Evolutionary conservation across 2,888 invertebrate species (phyloP), one percentile per base, ranked within the genome.

Genomic region (Iselma pallidipennis): DNA sequence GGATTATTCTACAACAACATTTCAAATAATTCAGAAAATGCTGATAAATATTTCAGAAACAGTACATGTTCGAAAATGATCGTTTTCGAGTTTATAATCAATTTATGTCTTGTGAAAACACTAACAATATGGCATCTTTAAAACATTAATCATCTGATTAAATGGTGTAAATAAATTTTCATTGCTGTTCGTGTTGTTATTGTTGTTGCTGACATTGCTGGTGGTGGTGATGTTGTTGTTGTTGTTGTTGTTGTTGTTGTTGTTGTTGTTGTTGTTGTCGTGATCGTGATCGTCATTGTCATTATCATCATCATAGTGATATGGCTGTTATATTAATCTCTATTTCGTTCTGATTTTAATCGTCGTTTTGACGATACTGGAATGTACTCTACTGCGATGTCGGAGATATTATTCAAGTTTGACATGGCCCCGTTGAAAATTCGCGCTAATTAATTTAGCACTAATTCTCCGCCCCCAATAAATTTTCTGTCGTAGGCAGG

Each of bases 1-100:
- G 59, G 59, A 63, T 63, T 56, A 63, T 59, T 29, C 37, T 5
- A 25, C 51, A 49, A 49, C 52, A 42, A 57, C 58, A 58, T 50
- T 45, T 37, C 55, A 45, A 52, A 63, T 59, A 63, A 59, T 59
- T 56, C 56, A 55, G 45, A 33, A 48, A 31, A 19, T n/a, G n/a
- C 1, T 33, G 19, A 48, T 62, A 55, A 62, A 62, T 59, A 58
- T 55, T 55, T 56, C 33, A 59, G 23, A 28, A 37, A 45, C n/a
- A n/a, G n/a, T n/a, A n/a, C n/a, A n/a, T 37, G 9, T 16, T 7
- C 7, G 9, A 37, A 37, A 37, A 16, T 37, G 10, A n/a, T n/a
- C n/a, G n/a, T n/a, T n/a, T n/a, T n/a, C n/a, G n/a, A n/a, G n/a
- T n/a, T n/a, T n/a, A n/a, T n/a, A n/a, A n/a, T n/a, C n/a, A n/a